Evolutionary conservation across 2,888 invertebrate species (phyloP).

Genomic region (Nesidiocoris tenuis): DNA sequence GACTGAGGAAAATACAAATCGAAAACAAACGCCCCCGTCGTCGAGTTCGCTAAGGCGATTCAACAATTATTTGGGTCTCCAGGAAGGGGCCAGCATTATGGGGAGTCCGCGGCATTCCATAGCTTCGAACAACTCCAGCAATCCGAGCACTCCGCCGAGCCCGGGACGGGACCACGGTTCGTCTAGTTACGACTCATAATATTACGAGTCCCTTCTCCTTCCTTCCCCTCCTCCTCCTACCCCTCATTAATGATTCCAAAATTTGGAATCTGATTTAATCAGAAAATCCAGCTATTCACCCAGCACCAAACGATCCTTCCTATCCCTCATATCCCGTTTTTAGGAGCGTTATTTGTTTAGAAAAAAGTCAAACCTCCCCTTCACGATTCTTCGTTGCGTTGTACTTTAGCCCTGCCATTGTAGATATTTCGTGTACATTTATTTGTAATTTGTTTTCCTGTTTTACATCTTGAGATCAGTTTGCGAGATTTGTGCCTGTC

Average conservation of each 20-base stretch:
- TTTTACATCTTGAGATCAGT: constrained; percentile 28
- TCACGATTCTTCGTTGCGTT: neutral
- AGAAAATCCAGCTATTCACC: too few species aligned
- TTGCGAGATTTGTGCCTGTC: too few species aligned
- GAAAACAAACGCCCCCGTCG: constrained; percentile 37
- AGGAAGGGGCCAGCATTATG: constrained; percentile 56
- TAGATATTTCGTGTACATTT: constrained; percentile 36
- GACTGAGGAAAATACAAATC: constrained; percentile 37
- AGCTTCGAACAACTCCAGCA: constrained; percentile 72
- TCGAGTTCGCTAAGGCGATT: constrained; percentile 39
- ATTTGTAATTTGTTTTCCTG: constrained; percentile 29
- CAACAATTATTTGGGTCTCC: constrained; percentile 45
- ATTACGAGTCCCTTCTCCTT: constrained; percentile 1
- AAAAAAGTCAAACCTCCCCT: too few species aligned
- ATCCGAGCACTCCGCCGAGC: constrained; percentile 70
- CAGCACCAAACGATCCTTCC: too few species aligned
- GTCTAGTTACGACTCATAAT: constrained; percentile 66
- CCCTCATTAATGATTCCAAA: too few species aligned
- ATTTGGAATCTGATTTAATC: too few species aligned
- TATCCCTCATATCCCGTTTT: too few species aligned
- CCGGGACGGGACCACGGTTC: constrained; percentile 67
- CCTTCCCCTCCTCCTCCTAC: neutral
- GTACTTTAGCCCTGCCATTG: neutral
- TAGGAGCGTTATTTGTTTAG: too few species aligned
- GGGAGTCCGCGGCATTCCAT: constrained; percentile 70